Base-by-base conservation (phyloP, 1,140 invertebrate genomes). In the Metaphire vulgaris region DNA sequence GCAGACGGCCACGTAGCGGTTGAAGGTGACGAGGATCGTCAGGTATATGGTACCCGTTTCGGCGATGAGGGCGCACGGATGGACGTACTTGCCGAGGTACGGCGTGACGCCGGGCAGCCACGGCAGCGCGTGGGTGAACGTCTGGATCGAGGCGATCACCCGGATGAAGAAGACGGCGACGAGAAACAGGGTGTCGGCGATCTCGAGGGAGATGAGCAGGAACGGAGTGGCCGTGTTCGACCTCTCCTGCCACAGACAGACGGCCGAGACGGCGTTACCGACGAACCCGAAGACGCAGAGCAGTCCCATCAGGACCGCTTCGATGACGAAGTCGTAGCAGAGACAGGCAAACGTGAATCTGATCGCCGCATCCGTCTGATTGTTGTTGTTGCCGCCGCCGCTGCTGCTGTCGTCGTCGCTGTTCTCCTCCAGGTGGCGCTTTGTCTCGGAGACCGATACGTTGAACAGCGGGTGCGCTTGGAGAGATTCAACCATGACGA, bases 1-100 rank as follows among this genome's bases (percentile, higher is more conserved):
- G 83, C 94, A 97, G 0, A 97, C 95, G 0, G 95, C 94, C 64
- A 97, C 91, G 86, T 94, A 97, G 68, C 95, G 89, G 85, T 97
- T 95, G 78, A 96, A 88, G 0, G 95, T 96, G 26, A 97, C 95
- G 1, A 92, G 93, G 66, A 97, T 89, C 1, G 95, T 97, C 79
- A 96, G 89, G 86, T 96, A 97, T 72, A 95, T 93, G 32, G 93
- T 94, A 30, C 93, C 93, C 64, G 93, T 95, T 78, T 88, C 93
- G n/a, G 92, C 91, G 2, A 92, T 92, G 80, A 92, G 89, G 1
- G 92, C 92, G n/a, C 95, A 85, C 0, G 94, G 93, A 83, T 92
- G 96, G 14, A 93, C 89, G 75, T 91, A 90, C 1, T 90, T 90
- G 28, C 92, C 91, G 28, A 78, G 28, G 77, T 78, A 78, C 16